phyloP scores from a whole-genome alignment of 2,113 vertebrate genomes.

The Solenodon paradoxus region DNA sequence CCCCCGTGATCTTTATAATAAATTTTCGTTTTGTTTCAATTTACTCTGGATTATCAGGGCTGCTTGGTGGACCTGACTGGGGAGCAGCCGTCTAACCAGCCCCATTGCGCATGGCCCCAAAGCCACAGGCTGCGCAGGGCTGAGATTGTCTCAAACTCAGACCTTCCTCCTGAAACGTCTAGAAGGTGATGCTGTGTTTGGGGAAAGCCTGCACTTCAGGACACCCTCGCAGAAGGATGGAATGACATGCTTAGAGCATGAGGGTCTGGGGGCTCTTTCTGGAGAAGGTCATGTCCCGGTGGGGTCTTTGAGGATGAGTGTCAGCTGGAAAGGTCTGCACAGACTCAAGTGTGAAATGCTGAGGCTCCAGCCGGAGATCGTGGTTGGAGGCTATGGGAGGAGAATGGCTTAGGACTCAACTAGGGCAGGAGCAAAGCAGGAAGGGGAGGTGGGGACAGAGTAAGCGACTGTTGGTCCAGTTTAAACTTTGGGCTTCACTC shows the following conservation, averaged over 20 bases:
- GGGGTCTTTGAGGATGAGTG: not conserved
- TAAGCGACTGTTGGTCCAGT: not conserved
- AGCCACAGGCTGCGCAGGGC: rapidly evolving
- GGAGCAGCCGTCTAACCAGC: rapidly evolving
- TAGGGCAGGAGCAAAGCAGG: not conserved
- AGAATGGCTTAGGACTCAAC: not conserved
- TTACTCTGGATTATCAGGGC: not conserved
- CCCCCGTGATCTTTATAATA: not conserved
- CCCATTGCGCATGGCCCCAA: rapidly evolving
- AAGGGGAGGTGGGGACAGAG: not conserved
- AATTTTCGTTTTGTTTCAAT: not conserved
- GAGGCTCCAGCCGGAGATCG: rapidly evolving
- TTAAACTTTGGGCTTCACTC: not conserved
- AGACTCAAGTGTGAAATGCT: not conserved
- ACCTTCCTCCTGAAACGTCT: rapidly evolving
- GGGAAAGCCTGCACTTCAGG: not conserved
- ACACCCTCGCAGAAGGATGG: not conserved
- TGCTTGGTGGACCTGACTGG: not conserved
- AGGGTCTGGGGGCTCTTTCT: rapidly evolving
- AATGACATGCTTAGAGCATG: not conserved
- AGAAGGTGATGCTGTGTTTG: rapidly evolving
- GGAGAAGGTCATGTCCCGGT: not conserved
- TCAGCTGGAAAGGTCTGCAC: too few relatives aligned
- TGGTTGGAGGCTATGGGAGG: not conserved
- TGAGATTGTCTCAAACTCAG: not conserved